phyloP scores from a whole-genome alignment of 2,113 vertebrate genomes.

The Choloepus hoffmanni region DNA sequence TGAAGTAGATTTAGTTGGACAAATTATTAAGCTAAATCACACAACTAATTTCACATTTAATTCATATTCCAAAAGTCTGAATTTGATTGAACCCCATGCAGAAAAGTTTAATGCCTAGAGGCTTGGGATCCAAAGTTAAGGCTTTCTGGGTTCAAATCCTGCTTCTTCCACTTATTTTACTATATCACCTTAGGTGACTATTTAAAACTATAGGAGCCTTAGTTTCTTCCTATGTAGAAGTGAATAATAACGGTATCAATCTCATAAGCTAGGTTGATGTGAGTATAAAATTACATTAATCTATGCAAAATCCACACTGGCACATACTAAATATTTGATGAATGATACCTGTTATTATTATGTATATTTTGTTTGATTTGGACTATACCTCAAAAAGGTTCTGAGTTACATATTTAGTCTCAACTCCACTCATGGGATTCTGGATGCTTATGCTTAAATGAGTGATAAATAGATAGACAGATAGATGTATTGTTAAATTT shows the following conservation, averaged over 20 bases:
- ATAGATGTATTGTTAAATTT: not conserved
- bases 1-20: not conserved
- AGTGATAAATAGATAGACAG: not conserved
- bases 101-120: not conserved
- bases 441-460: not conserved
- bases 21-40: not conserved
- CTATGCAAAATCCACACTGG: not conserved
- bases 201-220: not conserved
- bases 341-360: constrained; percentile 1
- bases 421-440: not conserved
- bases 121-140: not conserved
- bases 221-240: not conserved
- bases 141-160: not conserved
- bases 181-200: not conserved
- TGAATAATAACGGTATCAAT: not conserved
- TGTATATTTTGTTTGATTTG: not conserved
- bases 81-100: not conserved
- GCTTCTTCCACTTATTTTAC: not conserved
- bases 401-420: not conserved
- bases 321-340: not conserved
- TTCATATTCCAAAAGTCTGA: not conserved
- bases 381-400: not conserved
- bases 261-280: not conserved
- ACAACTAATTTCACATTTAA: not conserved
- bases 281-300: not conserved